Conservation (phyloP, 35 echinoderm and acorn worm genomes). For the Acanthaster planci region DNA sequence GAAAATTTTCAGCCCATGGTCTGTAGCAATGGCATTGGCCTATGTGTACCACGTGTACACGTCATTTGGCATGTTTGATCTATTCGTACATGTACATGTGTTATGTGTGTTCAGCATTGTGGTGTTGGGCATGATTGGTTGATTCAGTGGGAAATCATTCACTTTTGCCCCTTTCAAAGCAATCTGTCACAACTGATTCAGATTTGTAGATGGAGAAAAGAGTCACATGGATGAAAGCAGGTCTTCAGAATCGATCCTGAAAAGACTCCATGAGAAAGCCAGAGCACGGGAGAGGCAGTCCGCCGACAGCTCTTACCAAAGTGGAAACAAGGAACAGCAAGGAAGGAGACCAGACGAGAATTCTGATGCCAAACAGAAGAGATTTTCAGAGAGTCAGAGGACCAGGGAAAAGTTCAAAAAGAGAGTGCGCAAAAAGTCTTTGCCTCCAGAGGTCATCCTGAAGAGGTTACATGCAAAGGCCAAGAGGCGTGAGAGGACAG, state of each 20-base stretch:
- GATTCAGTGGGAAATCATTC: too few species aligned
- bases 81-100: too few species aligned
- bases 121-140: too few species aligned
- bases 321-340: neutral
- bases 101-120: too few species aligned
- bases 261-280: slow-evolving; percentile 35
- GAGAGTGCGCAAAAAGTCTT: neutral
- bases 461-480: neutral
- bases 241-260: slow-evolving; percentile 8
- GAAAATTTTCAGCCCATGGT: too few species aligned
- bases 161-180: too few species aligned
- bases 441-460: neutral
- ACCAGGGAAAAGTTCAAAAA: neutral
- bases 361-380: too few species aligned
- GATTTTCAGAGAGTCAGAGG: neutral
- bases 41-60: too few species aligned
- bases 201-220: neutral
- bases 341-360: too few species aligned
- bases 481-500: neutral
- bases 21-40: too few species aligned
- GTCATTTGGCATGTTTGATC: too few species aligned
- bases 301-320: neutral
- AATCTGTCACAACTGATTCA: neutral
- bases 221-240: too few species aligned
- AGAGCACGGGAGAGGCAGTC: slow-evolving; percentile 26